These are phyloP conservation scores for Notechis scutatus DNA, from an alignment of 2,113 vertebrate species.

Conservation along the genomic window DNA sequence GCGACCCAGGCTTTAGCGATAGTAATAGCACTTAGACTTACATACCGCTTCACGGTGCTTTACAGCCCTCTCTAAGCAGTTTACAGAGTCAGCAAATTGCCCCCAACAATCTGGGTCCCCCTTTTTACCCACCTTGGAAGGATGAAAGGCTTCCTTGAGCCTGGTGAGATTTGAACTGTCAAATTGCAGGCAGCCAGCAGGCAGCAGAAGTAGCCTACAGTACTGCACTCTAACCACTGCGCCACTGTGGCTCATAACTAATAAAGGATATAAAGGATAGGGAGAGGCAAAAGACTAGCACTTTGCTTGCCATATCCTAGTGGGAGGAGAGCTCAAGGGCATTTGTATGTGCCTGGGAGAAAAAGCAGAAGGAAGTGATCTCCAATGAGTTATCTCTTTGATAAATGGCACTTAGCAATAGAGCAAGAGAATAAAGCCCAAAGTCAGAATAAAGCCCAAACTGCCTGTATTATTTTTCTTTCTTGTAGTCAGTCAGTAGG, in stretches of 20 bases:
- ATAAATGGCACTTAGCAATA: neutral
- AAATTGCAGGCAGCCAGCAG: too few species aligned
- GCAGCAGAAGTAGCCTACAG: too few species aligned
- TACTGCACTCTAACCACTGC: too few species aligned
- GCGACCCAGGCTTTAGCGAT: neutral
- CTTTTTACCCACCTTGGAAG: too few species aligned
- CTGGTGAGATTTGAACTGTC: too few species aligned
- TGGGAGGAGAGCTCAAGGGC: neutral
- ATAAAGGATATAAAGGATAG: neutral
- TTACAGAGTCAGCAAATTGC: too few species aligned
- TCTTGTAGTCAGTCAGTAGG: neutral
- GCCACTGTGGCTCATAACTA: neutral
- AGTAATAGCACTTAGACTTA: too few species aligned
- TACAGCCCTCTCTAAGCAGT: too few species aligned
- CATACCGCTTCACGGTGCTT: too few species aligned
- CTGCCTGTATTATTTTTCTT: neutral
- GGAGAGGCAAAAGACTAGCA: neutral
- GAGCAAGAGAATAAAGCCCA: neutral
- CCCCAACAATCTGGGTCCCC: too few species aligned
- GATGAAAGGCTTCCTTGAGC: too few species aligned
- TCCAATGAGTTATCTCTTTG: neutral
- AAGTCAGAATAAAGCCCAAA: neutral
- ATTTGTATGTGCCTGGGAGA: neutral
- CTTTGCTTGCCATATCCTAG: neutral
- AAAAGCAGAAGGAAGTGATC: neutral